phyloP scores from a whole-genome alignment of 1,140 invertebrate species.

The Laodelphax striatellus region DNA sequence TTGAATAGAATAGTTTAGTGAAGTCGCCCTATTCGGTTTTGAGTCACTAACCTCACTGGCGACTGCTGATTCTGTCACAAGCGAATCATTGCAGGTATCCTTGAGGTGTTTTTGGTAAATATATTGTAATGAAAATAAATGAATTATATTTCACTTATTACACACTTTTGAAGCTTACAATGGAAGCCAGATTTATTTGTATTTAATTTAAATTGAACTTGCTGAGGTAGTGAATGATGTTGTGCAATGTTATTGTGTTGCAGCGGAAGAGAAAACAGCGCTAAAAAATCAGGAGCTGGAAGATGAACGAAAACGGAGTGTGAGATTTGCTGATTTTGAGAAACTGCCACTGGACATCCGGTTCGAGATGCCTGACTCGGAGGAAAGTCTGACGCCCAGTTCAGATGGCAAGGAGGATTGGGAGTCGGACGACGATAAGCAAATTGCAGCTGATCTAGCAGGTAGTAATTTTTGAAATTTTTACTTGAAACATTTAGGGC shows the following conservation, averaged over 20 bases:
- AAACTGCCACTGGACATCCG: conserved; percentile 18
- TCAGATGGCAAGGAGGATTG: neutral
- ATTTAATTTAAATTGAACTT: too few relatives aligned
- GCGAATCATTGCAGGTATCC: too few relatives aligned
- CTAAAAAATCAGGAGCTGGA: conserved; percentile 11
- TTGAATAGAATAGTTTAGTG: too few relatives aligned
- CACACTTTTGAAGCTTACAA: neutral
- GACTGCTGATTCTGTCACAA: too few relatives aligned
- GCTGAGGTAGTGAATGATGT: too few relatives aligned
- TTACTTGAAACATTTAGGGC: too few relatives aligned
- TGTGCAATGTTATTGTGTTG: neutral
- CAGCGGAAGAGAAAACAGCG: conserved; percentile 8
- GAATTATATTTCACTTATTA: too few relatives aligned
- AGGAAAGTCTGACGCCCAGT: conserved; percentile 8
- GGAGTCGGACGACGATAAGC: neutral
- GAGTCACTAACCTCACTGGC: too few relatives aligned
- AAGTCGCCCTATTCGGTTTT: too few relatives aligned
- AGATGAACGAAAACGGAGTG: conserved; percentile 10
- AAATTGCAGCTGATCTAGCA: neutral
- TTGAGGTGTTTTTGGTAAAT: too few relatives aligned
- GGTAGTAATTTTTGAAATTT: neutral
- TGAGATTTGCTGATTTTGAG: conserved; percentile 20
- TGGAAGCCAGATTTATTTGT: neutral
- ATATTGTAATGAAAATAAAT: too few relatives aligned
- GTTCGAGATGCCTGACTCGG: conserved; percentile 18